Evolutionary conservation across 2,888 invertebrate species (phyloP).

Genomic region (Lasioglossum morio): DNA sequence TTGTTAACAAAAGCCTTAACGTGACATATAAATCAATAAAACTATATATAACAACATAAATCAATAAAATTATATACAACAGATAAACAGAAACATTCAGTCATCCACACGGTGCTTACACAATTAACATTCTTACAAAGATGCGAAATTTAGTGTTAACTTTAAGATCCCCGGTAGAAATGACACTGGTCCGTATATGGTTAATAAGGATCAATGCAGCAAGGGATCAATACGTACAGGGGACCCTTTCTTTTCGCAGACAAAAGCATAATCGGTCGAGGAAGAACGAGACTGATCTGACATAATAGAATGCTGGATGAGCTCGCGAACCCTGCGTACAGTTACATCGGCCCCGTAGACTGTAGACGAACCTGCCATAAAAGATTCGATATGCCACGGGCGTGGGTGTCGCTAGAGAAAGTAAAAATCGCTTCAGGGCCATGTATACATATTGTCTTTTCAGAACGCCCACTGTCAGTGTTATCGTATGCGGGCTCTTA

Average conservation of each 20-base stretch:
- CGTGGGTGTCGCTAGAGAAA: constrained; percentile 66
- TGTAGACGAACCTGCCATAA: constrained; percentile 12
- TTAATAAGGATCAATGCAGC: neutral
- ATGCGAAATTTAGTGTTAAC: too few species aligned
- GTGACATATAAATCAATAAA: too few species aligned
- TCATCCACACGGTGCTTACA: too few species aligned
- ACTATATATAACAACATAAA: too few species aligned
- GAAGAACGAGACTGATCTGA: constrained; percentile 49
- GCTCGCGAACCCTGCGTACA: constrained; percentile 8
- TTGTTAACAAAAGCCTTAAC: too few species aligned
- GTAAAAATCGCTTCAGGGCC: constrained; percentile 64
- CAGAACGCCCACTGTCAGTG: constrained; percentile 49
- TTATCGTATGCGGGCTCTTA: constrained; percentile 55
- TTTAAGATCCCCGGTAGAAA: too few species aligned
- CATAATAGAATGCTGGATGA: constrained; percentile 41
- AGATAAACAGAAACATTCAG: too few species aligned
- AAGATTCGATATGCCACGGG: constrained; percentile 41
- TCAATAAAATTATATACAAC: too few species aligned
- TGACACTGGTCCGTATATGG: too few species aligned
- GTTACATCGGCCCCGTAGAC: constrained; percentile 18
- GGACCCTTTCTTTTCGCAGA: neutral
- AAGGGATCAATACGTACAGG: neutral
- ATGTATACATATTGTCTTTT: constrained; percentile 58
- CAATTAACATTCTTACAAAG: too few species aligned
- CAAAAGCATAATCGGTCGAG: neutral